Base-by-base conservation (phyloP, 2,888 invertebrate species). In the Diploptera punctata region DNA sequence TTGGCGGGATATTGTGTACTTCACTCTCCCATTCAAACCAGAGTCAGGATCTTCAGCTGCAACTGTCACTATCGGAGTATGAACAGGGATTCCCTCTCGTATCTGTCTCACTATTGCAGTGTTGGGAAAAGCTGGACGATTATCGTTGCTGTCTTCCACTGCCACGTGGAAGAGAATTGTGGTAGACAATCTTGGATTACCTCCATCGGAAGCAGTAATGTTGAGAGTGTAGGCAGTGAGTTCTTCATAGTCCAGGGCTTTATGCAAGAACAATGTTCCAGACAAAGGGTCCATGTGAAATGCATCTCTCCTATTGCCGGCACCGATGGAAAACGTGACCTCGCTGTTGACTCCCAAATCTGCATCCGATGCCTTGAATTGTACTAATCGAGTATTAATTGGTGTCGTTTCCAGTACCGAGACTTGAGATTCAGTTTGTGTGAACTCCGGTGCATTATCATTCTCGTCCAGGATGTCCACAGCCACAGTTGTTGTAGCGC, bases 21-120 rank as follows among this genome's bases (percentile, higher is more conserved):
- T 91, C 13, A 99, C 92, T 80, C 93, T 91, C 0, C 96, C 97
- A 84, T 98, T 99, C 26, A 90, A 85, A 0, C 95, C 96, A 18
- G 95, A 96, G 83, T 99, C 99, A 3, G 95, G 94, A 84, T 99
- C 99, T 79, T 94, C 94, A 4, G 98, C 98, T 1, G 92, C 93
- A 16, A 99, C 93, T 2, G 94, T 95, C 1, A 96, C 93, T 77
- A 99, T 94, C 1, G 94, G 94, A 0, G 95, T 95, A 80, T 93
- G 92, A 1, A 93, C 89, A 0, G 93, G 90, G 74, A 97, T 95
- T 21, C 95, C 95, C 85, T 97, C 96, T 78, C 92, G 89, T 76
- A 97, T 95, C 84, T 96, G 95, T 21, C 96, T 87, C 2, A 96
- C 96, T 76, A 96, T 95, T 1, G 96, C 95, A 0, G 96, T 95